phyloP scores from a whole-genome alignment of 2,113 vertebrate species.

The Dolichallabes microphthalmus region DNA sequence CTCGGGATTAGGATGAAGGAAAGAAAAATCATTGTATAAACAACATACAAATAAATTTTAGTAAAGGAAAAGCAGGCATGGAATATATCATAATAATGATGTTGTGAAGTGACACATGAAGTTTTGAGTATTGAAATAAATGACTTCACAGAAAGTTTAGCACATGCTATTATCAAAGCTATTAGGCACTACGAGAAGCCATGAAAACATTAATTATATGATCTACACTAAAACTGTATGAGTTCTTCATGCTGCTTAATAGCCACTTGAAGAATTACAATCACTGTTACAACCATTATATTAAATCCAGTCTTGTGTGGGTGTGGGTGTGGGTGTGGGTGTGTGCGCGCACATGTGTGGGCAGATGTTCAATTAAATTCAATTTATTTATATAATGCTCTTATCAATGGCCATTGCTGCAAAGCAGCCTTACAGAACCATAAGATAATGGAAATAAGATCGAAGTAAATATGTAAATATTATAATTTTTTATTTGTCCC shows the following conservation, averaged over 20 bases:
- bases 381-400: no score
- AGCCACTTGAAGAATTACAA: constrained; percentile 20
- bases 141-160: constrained; percentile 5
- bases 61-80: no score
- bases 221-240: constrained; percentile 8
- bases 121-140: constrained; percentile 8
- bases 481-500: no score
- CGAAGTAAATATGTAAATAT: no score
- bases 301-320: not conserved
- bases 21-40: no score
- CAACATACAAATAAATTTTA: no score
- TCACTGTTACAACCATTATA: constrained; percentile 2
- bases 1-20: not conserved
- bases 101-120: constrained; percentile 7
- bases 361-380: not conserved
- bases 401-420: no score
- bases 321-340: constrained; percentile 17
- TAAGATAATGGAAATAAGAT: no score
- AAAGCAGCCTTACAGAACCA: no score
- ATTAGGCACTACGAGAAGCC: not conserved
- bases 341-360: not conserved
- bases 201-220: constrained; percentile 26
- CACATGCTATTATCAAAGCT: constrained; percentile 17
- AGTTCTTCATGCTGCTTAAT: not conserved
- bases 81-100: not conserved